These are phyloP conservation scores for Corydoras sp. DNA, from an alignment of 2,113 vertebrate genomes.

Conservation along the genomic window DNA sequence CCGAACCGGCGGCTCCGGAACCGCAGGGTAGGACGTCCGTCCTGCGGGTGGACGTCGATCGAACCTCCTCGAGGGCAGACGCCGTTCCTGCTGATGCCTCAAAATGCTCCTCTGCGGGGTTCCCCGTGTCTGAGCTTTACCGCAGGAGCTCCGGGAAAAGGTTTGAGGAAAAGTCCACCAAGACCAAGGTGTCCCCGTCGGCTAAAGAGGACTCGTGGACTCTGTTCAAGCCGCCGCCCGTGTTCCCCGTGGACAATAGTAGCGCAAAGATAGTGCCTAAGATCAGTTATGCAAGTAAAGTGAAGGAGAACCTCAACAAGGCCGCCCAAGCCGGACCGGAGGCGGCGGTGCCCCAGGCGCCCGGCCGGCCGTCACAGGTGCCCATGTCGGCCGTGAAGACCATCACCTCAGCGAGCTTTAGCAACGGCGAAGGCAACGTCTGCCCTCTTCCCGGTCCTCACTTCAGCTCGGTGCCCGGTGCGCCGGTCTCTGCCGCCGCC, in stretches of 20 bases:
- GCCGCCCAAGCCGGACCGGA: constrained; percentile 77
- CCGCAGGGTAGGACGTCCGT: constrained; percentile 70
- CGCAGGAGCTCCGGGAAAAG: constrained; percentile 81
- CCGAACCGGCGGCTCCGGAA: constrained; percentile 70
- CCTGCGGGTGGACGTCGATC: constrained; percentile 67
- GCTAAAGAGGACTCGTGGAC: constrained; percentile 98
- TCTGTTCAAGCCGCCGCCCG: constrained; percentile 94
- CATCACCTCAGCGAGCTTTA: constrained; percentile 90
- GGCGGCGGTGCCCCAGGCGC: constrained; percentile 59
- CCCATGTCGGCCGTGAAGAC: constrained; percentile 99
- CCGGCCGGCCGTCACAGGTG: constrained; percentile 86
- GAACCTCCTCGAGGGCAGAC: constrained; percentile 76
- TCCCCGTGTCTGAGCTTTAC: constrained; percentile 67
- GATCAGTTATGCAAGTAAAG: too few relatives aligned
- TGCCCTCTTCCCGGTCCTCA: constrained; percentile 74
- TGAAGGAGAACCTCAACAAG: constrained; percentile 91
- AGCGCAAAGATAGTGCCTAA: constrained; percentile 89
- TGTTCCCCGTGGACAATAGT: constrained; percentile 99
- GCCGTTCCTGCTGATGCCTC: constrained; percentile 47
- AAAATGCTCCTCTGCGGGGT: constrained; percentile 55
- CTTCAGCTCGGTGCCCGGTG: constrained; percentile 62
- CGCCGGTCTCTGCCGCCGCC: constrained; percentile 56
- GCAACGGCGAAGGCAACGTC: constrained; percentile 82
- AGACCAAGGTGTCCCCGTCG: constrained; percentile 77
- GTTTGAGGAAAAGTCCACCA: constrained; percentile 82